These are phyloP conservation scores for Sebastolobus alascanus DNA, from an alignment of 2,797 vertebrate species.

Conservation along the genomic window DNA sequence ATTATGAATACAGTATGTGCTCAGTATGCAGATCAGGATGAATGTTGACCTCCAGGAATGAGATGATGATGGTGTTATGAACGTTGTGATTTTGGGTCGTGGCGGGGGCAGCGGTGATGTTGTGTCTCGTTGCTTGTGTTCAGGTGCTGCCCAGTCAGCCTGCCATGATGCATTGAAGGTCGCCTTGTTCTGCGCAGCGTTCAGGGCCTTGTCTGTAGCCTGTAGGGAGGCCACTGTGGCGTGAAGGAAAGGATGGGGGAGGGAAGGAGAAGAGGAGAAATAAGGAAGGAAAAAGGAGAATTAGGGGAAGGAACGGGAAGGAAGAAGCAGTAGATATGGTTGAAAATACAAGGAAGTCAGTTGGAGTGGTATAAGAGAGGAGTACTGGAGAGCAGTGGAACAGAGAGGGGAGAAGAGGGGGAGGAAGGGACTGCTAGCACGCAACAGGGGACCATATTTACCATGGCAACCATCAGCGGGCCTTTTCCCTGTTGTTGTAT, in stretches of 20 bases:
- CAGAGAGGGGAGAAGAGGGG: slow-evolving; percentile 30
- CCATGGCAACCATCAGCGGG: slow-evolving; percentile 78
- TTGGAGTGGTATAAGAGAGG: not conserved
- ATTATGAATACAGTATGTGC: not conserved
- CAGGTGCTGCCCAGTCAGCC: slow-evolving; percentile 23
- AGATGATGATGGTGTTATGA: slow-evolving; percentile 15
- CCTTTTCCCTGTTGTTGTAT: slow-evolving; percentile 65
- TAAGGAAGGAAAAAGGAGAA: not conserved
- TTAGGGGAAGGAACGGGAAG: not conserved
- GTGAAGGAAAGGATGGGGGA: slow-evolving; percentile 60
- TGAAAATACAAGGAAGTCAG: slow-evolving; percentile 8
- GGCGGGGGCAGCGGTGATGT: not conserved
- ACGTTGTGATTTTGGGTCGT: slow-evolving; percentile 10
- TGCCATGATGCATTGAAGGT: slow-evolving; percentile 64
- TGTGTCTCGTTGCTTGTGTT: slow-evolving; percentile 9
- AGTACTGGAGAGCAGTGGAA: slow-evolving; percentile 29
- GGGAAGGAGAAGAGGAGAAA: not conserved
- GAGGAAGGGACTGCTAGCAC: slow-evolving; percentile 45
- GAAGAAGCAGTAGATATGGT: not conserved
- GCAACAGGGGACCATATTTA: slow-evolving; percentile 64
- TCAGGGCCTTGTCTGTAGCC: slow-evolving; percentile 57
- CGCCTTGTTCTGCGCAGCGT: slow-evolving; percentile 30
- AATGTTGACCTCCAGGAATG: slow-evolving; percentile 14
- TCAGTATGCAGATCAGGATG: slow-evolving; percentile 9
- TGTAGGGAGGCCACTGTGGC: slow-evolving; percentile 61